A percentile compares a stretch with the other conserved stretches of the same genome.
Evolutionary conservation across 2,113 vertebrate genomes (phyloP).

Genomic region (Meleagris gallopavo): DNA sequence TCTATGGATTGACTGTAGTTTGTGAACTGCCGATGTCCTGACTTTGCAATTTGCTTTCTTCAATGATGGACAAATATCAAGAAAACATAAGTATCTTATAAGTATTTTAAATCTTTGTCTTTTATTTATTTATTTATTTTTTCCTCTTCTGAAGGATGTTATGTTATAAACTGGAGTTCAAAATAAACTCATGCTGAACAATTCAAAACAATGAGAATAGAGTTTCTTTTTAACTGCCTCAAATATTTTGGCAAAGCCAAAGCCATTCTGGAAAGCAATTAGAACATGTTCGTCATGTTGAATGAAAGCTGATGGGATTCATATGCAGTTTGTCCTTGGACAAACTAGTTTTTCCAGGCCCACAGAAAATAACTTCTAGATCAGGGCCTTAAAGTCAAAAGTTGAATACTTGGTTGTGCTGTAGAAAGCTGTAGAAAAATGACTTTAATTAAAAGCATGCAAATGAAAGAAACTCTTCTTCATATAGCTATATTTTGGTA

Average conservation of each 20-base stretch:
- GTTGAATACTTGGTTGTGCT: background rate
- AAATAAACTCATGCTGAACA: background rate
- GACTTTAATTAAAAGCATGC: background rate
- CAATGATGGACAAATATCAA: background rate
- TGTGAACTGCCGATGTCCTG: background rate
- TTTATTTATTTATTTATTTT: background rate
- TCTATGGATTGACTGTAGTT: background rate
- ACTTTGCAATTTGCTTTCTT: background rate
- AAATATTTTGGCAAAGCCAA: background rate
- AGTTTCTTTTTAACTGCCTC: background rate
- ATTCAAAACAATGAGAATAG: background rate
- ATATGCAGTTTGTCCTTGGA: background rate
- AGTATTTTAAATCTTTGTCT: background rate
- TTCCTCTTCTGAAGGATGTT: background rate
- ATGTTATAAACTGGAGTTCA: background rate
- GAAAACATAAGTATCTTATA: background rate
- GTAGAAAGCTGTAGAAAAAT: slow-evolving; percentile 8
- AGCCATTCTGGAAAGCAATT: background rate
- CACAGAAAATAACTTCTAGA: background rate
- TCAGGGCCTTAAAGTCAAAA: background rate
- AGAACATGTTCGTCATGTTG: background rate
- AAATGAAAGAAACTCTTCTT: background rate
- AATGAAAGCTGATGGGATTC: background rate
- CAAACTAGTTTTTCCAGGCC: background rate
- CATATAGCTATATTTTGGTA: background rate